Percentiles rank a stretch among this genome's conserved stretches.
Evolutionary conservation across 2,888 invertebrate genomes (phyloP).

Genomic region (Euphydryas editha): DNA sequence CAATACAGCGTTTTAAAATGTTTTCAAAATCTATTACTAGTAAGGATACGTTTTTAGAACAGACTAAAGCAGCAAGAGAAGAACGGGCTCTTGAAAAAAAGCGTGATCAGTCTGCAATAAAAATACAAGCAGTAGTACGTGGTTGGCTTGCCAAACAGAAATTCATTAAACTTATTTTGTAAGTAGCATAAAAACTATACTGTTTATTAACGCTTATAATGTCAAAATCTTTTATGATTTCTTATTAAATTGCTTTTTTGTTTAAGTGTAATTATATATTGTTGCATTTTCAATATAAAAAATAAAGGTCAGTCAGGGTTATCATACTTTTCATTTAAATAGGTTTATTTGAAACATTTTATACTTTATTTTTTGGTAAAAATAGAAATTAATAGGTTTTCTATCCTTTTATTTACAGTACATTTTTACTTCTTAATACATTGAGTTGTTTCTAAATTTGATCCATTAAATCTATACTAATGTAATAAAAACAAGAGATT

Average conservation of each 20-base stretch:
- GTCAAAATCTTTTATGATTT: background rate
- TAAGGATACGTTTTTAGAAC: constrained; percentile 92
- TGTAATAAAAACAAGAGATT: no score
- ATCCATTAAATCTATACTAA: no score
- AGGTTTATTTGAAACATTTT: background rate
- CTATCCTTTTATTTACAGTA: background rate
- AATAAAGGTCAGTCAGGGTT: background rate
- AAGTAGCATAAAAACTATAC: constrained; percentile 62
- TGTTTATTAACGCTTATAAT: background rate
- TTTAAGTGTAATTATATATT: no score
- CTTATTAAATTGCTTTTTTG: background rate
- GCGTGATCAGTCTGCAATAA: constrained; percentile 88
- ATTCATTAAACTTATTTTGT: constrained; percentile 88
- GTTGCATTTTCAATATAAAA: background rate
- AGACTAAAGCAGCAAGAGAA: constrained; percentile 95
- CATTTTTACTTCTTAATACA: no score
- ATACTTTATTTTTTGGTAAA: background rate
- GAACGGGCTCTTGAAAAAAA: constrained; percentile 94
- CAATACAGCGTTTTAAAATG: constrained; percentile 57
- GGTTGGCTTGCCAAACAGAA: constrained; percentile 88
- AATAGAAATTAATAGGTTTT: background rate
- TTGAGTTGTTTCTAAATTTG: no score
- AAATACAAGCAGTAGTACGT: constrained; percentile 89
- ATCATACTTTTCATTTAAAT: background rate
- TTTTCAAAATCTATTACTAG: constrained; percentile 79